A percentile compares a stretch with the other conserved stretches of the same genome.
Conservation (phyloP, 1,140 invertebrate species). For the Vollenhovia emeryi region DNA sequence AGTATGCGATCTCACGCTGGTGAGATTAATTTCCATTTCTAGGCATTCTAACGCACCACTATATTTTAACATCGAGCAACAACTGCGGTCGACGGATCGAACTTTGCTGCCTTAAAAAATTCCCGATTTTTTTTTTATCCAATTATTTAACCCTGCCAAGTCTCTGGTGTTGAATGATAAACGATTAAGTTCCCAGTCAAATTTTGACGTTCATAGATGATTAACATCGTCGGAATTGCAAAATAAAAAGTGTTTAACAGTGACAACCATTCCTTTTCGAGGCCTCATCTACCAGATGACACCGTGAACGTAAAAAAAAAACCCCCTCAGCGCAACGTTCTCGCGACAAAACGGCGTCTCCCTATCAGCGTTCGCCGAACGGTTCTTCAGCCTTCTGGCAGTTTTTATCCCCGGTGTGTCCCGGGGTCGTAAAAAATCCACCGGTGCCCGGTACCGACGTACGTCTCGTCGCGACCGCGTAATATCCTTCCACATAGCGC, state of each 20-base stretch:
- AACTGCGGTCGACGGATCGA: neutral
- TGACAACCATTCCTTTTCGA: neutral
- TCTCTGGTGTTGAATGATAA: neutral
- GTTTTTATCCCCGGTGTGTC: constrained; percentile 29
- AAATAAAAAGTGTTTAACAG: neutral
- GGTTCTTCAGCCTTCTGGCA: constrained; percentile 44
- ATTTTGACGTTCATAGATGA: neutral
- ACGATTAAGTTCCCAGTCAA: neutral
- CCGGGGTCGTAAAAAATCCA: constrained; percentile 44
- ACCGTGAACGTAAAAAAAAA: constrained; percentile 24
- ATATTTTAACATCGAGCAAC: constrained; percentile 2
- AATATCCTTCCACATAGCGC: constrained; percentile 43
- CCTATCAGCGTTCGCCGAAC: constrained; percentile 29
- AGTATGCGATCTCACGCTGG: constrained; percentile 14
- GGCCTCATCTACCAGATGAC: neutral
- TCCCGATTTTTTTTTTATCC: neutral
- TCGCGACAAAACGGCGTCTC: constrained; percentile 26
- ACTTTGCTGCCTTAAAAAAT: neutral
- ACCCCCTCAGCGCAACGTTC: too few species aligned
- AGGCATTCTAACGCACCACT: constrained; percentile 14
- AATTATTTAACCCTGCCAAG: neutral
- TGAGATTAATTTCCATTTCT: constrained; percentile 23
- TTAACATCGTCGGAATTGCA: neutral
- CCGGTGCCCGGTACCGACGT: constrained; percentile 28
- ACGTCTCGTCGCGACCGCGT: constrained; percentile 30